A percentile compares a stretch with the other conserved stretches of the same genome.
phyloP scores from a whole-genome alignment of 1,140 invertebrate genomes.

The Paracyclopina nana region DNA sequence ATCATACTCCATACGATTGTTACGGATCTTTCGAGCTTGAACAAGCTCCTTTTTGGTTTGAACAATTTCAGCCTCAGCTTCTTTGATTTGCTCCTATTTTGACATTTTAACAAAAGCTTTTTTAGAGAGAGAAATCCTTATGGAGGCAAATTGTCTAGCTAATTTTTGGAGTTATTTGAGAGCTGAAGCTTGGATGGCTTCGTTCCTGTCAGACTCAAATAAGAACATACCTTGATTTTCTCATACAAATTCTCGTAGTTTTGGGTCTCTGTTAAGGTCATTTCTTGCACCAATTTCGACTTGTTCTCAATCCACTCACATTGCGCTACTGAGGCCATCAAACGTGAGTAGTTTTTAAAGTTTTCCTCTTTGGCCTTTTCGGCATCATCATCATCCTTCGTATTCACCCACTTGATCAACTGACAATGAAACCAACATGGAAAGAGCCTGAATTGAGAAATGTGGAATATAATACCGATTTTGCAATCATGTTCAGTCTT shows the following conservation, averaged over 20 bases:
- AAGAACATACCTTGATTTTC: too few species aligned
- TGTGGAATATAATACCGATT: conserved; percentile 39
- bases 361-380: neutral
- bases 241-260: neutral
- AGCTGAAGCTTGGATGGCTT: too few species aligned
- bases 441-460: too few species aligned
- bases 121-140: too few species aligned
- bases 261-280: neutral
- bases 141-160: too few species aligned
- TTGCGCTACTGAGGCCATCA: neutral
- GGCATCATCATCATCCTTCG: neutral
- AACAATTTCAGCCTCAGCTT: conserved; percentile 51
- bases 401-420: neutral
- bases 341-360: too few species aligned
- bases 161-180: too few species aligned
- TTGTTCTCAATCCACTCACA: neutral
- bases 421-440: neutral
- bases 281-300: neutral
- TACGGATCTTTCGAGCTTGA: conserved; percentile 8
- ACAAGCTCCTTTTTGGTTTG: conserved; percentile 35
- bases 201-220: too few species aligned
- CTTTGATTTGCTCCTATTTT: conserved; percentile 47
- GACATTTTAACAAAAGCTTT: too few species aligned
- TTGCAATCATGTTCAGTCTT: conserved; percentile 62
- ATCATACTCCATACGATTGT: conserved; percentile 1